phyloP scores from a whole-genome alignment of 2,113 vertebrate species.

The Ageneiosus marmoratus region DNA sequence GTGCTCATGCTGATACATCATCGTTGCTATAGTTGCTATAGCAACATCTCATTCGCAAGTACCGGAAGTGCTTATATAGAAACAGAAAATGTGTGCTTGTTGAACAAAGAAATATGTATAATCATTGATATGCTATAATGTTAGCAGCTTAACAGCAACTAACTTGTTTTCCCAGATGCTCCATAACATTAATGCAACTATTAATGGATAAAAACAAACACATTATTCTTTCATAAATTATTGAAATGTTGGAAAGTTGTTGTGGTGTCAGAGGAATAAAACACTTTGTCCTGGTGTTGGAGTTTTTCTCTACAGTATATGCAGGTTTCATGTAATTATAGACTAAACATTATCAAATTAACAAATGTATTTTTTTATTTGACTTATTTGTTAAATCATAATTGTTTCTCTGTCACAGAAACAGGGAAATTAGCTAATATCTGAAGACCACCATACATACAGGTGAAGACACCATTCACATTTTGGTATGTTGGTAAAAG shows the following conservation, averaged over 20 bases:
- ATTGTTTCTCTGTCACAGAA: not conserved
- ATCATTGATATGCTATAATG: not conserved
- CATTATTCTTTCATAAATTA: not conserved
- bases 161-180: not conserved
- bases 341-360: not conserved
- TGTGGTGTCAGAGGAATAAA: not conserved
- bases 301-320: not conserved
- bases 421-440: not conserved
- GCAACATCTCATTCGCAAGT: not conserved
- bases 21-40: not conserved
- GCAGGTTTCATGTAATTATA: too few species aligned
- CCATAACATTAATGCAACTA: not conserved
- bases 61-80: not conserved
- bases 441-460: not conserved
- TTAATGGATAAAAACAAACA: not conserved
- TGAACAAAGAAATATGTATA: not conserved
- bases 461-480: too few species aligned
- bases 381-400: too few species aligned
- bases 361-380: not conserved
- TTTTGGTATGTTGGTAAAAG: too few species aligned
- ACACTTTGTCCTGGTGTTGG: not conserved
- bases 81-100: not conserved
- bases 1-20: not conserved
- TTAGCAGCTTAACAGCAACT: too few species aligned
- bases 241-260: not conserved